phyloP scores from a whole-genome alignment of 2,888 invertebrate species.

The Chrysina gloriosa region DNA sequence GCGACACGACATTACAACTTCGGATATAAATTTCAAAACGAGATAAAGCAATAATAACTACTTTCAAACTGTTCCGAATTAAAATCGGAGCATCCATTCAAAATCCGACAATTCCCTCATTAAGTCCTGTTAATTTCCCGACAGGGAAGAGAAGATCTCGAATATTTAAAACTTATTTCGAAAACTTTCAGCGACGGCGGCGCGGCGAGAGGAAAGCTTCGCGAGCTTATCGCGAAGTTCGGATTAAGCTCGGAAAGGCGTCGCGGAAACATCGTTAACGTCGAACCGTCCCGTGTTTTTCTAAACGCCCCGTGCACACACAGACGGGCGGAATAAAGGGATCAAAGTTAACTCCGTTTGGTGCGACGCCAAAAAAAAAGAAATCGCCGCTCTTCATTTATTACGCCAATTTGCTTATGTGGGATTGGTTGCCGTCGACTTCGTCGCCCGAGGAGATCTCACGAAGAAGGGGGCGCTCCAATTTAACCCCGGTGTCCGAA shows the following conservation, averaged over 20 bases:
- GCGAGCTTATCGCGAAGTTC: background rate
- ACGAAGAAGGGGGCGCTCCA: constrained; percentile 45
- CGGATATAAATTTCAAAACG: too few species aligned
- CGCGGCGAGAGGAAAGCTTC: background rate
- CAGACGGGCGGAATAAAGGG: constrained; percentile 8
- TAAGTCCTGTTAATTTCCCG: background rate
- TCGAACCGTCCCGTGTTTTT: background rate
- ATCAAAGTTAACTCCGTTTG: background rate
- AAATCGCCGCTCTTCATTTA: constrained; percentile 49
- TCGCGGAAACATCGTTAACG: background rate
- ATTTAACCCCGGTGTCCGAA: constrained; percentile 52
- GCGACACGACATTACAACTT: too few species aligned
- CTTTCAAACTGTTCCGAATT: too few species aligned
- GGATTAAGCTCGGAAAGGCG: background rate
- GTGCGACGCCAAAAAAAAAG: constrained; percentile 18
- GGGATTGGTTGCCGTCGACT: background rate
- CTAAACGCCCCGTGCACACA: too few species aligned
- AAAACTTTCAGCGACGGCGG: background rate
- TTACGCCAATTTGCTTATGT: constrained; percentile 54
- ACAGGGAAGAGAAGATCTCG: background rate
- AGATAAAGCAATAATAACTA: too few species aligned
- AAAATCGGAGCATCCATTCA: too few species aligned
- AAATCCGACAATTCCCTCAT: background rate
- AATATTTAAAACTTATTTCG: constrained; percentile 10
- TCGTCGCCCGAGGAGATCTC: constrained; percentile 21